Conservation (phyloP, 1,140 invertebrate species). For the Conus ventricosus region DNA sequence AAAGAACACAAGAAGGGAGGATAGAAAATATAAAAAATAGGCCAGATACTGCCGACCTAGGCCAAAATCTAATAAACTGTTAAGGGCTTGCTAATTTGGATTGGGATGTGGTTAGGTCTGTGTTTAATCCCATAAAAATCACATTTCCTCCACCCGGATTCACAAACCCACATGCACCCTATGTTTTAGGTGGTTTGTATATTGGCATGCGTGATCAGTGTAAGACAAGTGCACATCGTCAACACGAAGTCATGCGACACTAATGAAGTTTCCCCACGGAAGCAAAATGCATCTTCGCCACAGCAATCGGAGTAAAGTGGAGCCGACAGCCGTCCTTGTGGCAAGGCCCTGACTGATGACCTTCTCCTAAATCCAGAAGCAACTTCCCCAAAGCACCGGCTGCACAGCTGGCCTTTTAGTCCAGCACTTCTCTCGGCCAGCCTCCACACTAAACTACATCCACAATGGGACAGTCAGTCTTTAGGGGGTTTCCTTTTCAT, state of each 20-base stretch:
- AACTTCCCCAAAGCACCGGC: neutral
- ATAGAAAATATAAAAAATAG: too few species aligned
- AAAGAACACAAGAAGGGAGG: too few species aligned
- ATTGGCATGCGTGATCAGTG: too few species aligned
- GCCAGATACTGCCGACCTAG: too few species aligned
- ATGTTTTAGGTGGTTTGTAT: too few species aligned
- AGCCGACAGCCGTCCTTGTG: neutral
- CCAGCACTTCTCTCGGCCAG: neutral
- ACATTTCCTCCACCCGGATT: too few species aligned
- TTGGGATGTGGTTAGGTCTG: too few species aligned
- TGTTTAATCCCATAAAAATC: too few species aligned
- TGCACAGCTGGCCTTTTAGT: neutral
- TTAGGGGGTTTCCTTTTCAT: neutral
- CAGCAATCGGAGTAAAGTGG: neutral
- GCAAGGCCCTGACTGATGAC: neutral
- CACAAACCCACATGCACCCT: too few species aligned
- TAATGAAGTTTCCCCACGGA: neutral
- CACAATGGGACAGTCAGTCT: neutral
- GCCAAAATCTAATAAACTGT: too few species aligned
- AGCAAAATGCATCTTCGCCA: neutral
- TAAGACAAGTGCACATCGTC: neutral
- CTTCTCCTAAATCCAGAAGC: neutral
- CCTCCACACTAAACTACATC: neutral
- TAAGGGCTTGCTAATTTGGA: too few species aligned
- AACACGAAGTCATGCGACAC: neutral